Evolutionary conservation across 2,797 vertebrate species (phyloP).

Genomic region (Salmo trutta): DNA sequence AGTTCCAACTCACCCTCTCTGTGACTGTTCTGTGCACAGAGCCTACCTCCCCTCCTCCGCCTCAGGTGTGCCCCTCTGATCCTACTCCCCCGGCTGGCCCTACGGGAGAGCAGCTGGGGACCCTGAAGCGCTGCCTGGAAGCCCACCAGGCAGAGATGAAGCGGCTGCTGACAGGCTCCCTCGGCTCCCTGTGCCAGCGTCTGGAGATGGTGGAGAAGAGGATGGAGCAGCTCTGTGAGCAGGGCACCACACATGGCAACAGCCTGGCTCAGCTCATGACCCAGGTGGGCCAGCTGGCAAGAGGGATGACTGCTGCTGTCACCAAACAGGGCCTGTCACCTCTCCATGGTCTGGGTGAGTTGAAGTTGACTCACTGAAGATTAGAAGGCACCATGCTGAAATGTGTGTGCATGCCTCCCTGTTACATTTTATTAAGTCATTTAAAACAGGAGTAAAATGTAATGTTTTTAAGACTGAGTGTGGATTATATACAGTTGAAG

Average conservation of each 20-base stretch:
- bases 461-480: too few species aligned
- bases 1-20: neutral
- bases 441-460: too few species aligned
- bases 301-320: slow-evolving; percentile 17
- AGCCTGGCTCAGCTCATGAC: slow-evolving; percentile 45
- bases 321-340: neutral
- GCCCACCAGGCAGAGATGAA: slow-evolving; percentile 74
- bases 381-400: neutral
- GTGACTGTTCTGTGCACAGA: slow-evolving; percentile 1
- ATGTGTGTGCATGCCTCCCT: neutral
- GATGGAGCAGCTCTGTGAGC: slow-evolving; percentile 52
- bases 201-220: slow-evolving; percentile 70
- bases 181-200: slow-evolving; percentile 65
- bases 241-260: slow-evolving; percentile 37
- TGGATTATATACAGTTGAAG: too few species aligned
- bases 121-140: slow-evolving; percentile 57
- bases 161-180: slow-evolving; percentile 64
- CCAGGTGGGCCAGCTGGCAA: slow-evolving; percentile 40
- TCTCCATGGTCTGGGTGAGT: slow-evolving; percentile 29
- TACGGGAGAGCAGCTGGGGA: slow-evolving; percentile 40
- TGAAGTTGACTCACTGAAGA: neutral
- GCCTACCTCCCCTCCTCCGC: neutral
- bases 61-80: neutral
- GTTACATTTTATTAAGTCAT: too few species aligned
- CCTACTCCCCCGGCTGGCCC: slow-evolving; percentile 35